Conservation (phyloP, 2,113 vertebrate species). For the Felis catus region DNA sequence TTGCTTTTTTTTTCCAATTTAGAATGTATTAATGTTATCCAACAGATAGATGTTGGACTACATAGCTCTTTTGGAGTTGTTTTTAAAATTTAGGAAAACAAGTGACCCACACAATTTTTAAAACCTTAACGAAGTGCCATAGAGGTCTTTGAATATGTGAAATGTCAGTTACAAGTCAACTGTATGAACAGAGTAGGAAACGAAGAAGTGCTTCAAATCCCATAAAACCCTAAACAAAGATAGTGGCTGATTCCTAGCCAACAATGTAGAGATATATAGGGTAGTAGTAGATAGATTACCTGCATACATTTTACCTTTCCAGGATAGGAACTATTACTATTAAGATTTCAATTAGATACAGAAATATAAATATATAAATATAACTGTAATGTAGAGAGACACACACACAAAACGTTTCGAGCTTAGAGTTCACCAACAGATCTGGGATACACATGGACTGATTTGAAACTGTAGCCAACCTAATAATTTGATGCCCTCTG, state of each 20-base stretch:
- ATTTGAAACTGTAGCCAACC: neutral
- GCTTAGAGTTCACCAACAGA: neutral
- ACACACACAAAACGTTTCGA: neutral
- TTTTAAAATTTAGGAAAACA: slow-evolving; percentile 21
- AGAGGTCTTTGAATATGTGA: neutral
- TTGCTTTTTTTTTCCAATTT: neutral
- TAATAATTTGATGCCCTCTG: neutral
- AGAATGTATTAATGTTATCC: neutral
- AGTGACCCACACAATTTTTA: neutral
- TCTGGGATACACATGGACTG: neutral
- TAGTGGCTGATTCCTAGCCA: neutral
- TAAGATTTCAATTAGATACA: neutral
- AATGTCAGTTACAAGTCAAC: neutral
- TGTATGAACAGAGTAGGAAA: neutral
- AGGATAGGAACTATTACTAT: neutral
- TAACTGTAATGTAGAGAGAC: neutral
- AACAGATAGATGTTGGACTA: neutral
- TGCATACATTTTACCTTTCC: neutral
- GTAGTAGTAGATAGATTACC: neutral
- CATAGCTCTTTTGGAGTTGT: neutral
- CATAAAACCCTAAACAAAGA: neutral
- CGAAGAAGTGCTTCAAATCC: neutral
- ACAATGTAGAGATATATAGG: neutral
- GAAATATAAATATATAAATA: no score
- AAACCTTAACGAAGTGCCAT: neutral